Evolutionary conservation across 2,113 vertebrate species (phyloP).

Genomic region (Crocuta crocuta): DNA sequence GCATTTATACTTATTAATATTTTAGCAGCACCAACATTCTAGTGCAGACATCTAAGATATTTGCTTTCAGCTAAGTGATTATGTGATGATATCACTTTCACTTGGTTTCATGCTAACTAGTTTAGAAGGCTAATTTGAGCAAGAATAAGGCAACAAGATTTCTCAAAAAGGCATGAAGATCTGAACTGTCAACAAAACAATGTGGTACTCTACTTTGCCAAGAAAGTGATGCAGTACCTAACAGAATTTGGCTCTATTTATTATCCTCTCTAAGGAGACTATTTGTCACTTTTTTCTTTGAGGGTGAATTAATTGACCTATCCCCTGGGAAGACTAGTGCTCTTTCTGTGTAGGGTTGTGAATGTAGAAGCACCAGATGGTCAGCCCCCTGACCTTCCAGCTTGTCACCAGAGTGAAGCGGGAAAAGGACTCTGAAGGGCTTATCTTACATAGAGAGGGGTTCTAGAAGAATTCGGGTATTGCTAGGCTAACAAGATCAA

Average conservation of each 20-base stretch:
- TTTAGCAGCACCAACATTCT: not conserved
- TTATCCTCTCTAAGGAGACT: not conserved
- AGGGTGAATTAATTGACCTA: not conserved
- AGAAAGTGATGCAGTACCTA: not conserved
- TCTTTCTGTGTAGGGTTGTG: not conserved
- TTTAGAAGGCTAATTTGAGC: slow-evolving; percentile 1
- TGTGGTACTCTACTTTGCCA: not conserved
- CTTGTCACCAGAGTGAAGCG: not conserved
- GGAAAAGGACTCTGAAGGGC: not conserved
- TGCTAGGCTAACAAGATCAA: not conserved
- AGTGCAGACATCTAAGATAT: not conserved
- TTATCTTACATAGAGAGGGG: not conserved
- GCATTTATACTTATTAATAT: not conserved
- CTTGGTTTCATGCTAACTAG: slow-evolving; percentile 4
- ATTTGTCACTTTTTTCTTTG: not conserved
- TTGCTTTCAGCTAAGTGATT: slow-evolving; percentile 18
- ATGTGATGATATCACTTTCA: slow-evolving; percentile 16
- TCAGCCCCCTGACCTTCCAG: not conserved
- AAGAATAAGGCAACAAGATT: slow-evolving; percentile 58
- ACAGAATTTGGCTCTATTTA: not conserved
- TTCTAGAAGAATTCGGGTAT: not conserved
- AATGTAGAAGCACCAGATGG: not conserved
- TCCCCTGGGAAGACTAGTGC: not conserved
- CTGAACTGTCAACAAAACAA: not conserved
- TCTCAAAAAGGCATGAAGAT: slow-evolving; percentile 34